These are phyloP conservation scores for Heliconius nattereri DNA, from an alignment of 1,140 invertebrate genomes.

Conservation along the genomic window DNA sequence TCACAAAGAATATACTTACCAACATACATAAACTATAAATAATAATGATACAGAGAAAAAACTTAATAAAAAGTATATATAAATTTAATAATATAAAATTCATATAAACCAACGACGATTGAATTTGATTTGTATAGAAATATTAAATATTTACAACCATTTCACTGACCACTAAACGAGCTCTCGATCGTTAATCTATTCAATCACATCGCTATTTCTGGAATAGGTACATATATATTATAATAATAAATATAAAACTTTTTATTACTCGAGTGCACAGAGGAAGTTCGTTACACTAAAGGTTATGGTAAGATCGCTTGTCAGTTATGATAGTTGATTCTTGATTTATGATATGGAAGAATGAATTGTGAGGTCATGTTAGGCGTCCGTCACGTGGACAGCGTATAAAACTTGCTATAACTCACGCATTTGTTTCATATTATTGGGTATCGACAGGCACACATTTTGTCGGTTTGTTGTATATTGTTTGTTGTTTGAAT, in stretches of 20 bases:
- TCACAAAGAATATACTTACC: too few species aligned
- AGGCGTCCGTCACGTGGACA: conserved; percentile 68
- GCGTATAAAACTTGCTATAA: conserved; percentile 65
- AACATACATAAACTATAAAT: too few species aligned
- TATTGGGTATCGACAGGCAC: conserved; percentile 58
- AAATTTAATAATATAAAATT: not conserved
- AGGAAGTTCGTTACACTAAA: conserved; percentile 53
- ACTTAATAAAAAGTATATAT: too few species aligned
- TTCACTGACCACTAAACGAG: conserved; percentile 35
- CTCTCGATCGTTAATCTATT: conserved; percentile 49
- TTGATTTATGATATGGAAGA: conserved; percentile 71
- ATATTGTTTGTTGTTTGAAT: conserved; percentile 39
- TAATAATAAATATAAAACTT: conserved; percentile 67
- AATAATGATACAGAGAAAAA: too few species aligned
- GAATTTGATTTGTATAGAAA: not conserved
- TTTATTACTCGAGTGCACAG: conserved; percentile 70
- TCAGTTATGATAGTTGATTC: conserved; percentile 68
- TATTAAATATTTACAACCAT: conserved; percentile 26
- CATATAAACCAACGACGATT: not conserved
- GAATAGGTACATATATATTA: conserved; percentile 54
- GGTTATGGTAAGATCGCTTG: conserved; percentile 68
- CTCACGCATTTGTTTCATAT: conserved; percentile 59
- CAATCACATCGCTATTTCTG: conserved; percentile 69
- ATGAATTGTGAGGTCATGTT: conserved; percentile 75
- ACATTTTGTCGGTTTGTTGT: conserved; percentile 41